Evolutionary conservation across 1,140 invertebrate species (phyloP).

Genomic region (Gonatopus flavifemur): DNA sequence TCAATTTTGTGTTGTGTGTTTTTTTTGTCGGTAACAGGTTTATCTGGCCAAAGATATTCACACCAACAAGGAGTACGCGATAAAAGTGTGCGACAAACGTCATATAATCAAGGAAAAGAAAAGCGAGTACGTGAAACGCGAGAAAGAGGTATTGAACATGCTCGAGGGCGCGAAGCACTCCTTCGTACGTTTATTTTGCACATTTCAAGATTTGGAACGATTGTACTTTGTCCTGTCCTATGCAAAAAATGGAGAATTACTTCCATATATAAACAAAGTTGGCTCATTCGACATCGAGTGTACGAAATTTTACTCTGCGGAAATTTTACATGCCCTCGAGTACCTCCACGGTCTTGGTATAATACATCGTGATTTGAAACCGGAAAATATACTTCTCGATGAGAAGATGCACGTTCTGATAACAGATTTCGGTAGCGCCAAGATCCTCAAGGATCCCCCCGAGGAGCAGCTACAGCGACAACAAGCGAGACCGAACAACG

Average conservation of each 20-base stretch:
- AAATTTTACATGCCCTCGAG: conserved; percentile 89
- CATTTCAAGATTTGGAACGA: conserved; percentile 92
- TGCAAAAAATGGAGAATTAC: conserved; percentile 91
- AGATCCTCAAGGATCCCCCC: conserved; percentile 68
- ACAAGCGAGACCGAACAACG: conserved; percentile 29
- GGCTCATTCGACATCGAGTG: conserved; percentile 88
- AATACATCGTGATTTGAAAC: conserved; percentile 91
- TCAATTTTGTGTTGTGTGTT: no score
- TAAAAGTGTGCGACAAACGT: conserved; percentile 94
- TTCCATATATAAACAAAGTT: conserved; percentile 88
- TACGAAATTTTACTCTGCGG: conserved; percentile 91
- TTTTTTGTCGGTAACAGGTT: conserved; percentile 59
- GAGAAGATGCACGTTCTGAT: conserved; percentile 96
- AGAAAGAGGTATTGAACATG: conserved; percentile 87
- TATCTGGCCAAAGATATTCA: conserved; percentile 92
- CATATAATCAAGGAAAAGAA: conserved; percentile 93
- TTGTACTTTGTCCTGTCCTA: conserved; percentile 97
- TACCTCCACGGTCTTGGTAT: conserved; percentile 88
- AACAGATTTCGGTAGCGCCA: conserved; percentile 96
- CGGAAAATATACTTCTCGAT: conserved; percentile 86
- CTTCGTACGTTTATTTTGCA: conserved; percentile 92
- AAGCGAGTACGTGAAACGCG: conserved; percentile 87
- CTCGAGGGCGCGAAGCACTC: conserved; percentile 71
- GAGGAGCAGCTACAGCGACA: conserved; percentile 10
- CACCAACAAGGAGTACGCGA: conserved; percentile 88